Percentiles rank a stretch among this genome's conserved stretches.
phyloP scores from a whole-genome alignment of 2,888 invertebrate genomes.

The Hymenopus coronatus region DNA sequence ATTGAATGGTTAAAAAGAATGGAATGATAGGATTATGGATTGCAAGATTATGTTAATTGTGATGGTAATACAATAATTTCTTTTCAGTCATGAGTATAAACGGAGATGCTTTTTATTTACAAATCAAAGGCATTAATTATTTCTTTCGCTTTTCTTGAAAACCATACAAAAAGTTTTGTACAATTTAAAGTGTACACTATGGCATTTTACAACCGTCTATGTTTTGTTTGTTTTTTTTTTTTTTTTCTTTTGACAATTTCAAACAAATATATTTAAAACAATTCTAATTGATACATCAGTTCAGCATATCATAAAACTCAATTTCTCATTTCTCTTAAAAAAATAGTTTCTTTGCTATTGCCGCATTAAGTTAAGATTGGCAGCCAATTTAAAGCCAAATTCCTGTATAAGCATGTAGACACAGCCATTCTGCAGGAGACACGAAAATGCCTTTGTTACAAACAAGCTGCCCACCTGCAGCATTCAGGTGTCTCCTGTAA shows the following conservation, averaged over 20 bases:
- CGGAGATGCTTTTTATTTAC: slow-evolving; percentile 44
- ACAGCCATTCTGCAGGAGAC: background rate
- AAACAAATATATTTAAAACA: background rate
- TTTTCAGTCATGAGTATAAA: slow-evolving; percentile 24
- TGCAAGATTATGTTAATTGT: background rate
- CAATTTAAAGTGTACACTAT: slow-evolving; percentile 36
- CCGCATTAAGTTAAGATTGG: background rate
- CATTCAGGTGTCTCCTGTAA: background rate
- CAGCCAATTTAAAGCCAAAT: background rate
- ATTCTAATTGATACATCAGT: background rate
- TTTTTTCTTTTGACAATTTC: background rate
- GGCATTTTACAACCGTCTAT: slow-evolving; percentile 14
- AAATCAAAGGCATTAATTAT: slow-evolving; percentile 46
- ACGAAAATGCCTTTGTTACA: background rate
- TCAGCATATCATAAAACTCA: background rate
- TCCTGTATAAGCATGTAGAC: background rate
- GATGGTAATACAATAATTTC: background rate
- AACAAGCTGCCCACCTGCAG: background rate
- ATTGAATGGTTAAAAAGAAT: background rate
- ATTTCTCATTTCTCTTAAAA: background rate
- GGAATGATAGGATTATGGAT: background rate
- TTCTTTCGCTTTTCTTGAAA: slow-evolving; percentile 36
- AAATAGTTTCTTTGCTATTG: background rate
- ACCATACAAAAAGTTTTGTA: slow-evolving; percentile 37
- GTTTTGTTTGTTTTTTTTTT: too few species aligned